Base-by-base conservation (phyloP, 1,140 invertebrate species). In the Drosophila azteca region DNA sequence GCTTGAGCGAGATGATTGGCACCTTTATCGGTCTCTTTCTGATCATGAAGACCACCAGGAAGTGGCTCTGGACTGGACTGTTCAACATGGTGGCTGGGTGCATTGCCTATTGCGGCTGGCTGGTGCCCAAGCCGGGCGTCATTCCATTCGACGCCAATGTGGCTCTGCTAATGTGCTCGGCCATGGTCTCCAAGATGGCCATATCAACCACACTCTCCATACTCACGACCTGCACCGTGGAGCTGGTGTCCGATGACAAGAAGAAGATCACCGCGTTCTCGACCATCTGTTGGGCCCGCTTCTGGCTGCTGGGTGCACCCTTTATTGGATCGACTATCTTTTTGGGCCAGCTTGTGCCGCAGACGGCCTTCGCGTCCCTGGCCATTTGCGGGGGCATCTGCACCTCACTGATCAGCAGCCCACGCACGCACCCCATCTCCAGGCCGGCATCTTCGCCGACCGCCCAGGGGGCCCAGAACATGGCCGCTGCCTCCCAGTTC, bases 141-240 rank as follows among this genome's bases (percentile, higher is more conserved):
- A 90, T 91, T 13, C 69, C 73, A 2, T 55, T 85, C 6, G 75
- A 92, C 48, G 35, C 62, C 0, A 87, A 90, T 20, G 89, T 92
- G 6, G 83, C 87, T 5, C 61, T 92, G 43, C 65, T 92, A 0
- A 92, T 92, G 91, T 63, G 81, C 29, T 73, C 81, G 2, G 91
- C 91, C 1, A 92, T 92, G 91, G 62, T 91, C n/a, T 92, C 91
- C 0, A 92, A 92, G 58, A 79, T 82, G 52, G 89, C 91, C 17
- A 92, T 92, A 6, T 92, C 91, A 3, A 90, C 77, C 0, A 90
- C 91, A 4, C 74, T 92, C 0, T 79, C 91, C 22, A 90, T 92
- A 58, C 64, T 92, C n/a, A 92, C 91, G 0, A 92, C 91, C n/a
- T 90, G 91, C 46, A 92, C 91, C 1, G 85, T 87, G 24, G 91